Conservation (phyloP, 2,797 vertebrate species). For the Chiroxiphia lanceolata region DNA sequence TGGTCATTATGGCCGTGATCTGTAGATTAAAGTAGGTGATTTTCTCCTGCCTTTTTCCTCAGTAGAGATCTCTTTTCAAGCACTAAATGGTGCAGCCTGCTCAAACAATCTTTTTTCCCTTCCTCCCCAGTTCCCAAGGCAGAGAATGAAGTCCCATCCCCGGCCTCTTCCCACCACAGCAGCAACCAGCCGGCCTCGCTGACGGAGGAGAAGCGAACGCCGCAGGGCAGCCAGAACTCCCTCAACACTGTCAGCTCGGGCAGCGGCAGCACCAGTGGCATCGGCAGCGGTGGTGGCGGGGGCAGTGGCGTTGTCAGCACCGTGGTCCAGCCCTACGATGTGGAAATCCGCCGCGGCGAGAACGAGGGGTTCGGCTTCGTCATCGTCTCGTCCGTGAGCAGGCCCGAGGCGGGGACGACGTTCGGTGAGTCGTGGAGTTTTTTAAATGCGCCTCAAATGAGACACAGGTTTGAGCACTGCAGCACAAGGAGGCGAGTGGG, state of each 20-base stretch:
- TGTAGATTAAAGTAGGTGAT: background rate
- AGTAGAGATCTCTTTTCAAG: background rate
- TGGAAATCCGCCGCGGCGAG: constrained; percentile 94
- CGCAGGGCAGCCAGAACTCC: constrained; percentile 97
- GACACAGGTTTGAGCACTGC: fast-evolving
- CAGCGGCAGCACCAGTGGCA: constrained; percentile 95
- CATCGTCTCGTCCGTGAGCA: constrained; percentile 96
- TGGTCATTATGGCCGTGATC: background rate
- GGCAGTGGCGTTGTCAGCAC: constrained; percentile 79
- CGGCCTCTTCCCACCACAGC: constrained; percentile 96
- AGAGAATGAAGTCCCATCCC: constrained; percentile 92
- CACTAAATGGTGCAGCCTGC: fast-evolving
- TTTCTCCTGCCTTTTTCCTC: background rate
- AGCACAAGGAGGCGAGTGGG: background rate
- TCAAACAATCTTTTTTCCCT: background rate
- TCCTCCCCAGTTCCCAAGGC: constrained; percentile 82
- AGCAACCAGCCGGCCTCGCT: constrained; percentile 94
- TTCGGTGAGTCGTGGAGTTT: constrained; percentile 84
- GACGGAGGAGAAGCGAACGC: constrained; percentile 94
- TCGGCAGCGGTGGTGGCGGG: constrained; percentile 87
- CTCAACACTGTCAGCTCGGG: constrained; percentile 97
- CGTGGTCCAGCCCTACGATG: constrained; percentile 90
- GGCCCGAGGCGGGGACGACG: constrained; percentile 93
- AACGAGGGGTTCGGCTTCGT: constrained; percentile 97
- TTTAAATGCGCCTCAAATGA: fast-evolving